phyloP scores from a whole-genome alignment of 2,888 invertebrate species.

The Lymantria dispar region DNA sequence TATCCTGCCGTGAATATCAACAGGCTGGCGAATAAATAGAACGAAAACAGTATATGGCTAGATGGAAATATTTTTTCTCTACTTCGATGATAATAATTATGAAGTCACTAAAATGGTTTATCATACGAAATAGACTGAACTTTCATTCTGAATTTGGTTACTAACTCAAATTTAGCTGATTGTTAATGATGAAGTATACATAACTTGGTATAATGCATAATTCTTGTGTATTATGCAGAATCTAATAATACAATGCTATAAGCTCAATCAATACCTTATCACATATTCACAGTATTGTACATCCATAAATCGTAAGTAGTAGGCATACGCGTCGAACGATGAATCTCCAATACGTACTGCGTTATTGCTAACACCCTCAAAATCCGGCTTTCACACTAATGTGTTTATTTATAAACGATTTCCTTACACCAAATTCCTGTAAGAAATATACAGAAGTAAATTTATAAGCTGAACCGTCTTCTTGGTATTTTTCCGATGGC shows the following conservation, averaged over 20 bases:
- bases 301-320: slow-evolving; percentile 18
- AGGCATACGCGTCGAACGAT: slow-evolving; percentile 23
- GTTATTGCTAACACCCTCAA: slow-evolving; percentile 50
- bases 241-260: background rate
- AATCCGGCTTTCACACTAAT: slow-evolving; percentile 71
- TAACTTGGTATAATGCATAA: background rate
- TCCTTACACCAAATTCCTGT: slow-evolving; percentile 32
- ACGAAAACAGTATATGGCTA: too few relatives aligned
- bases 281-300: slow-evolving; percentile 9
- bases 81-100: too few relatives aligned
- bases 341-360: slow-evolving; percentile 29
- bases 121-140: too few relatives aligned
- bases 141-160: too few relatives aligned
- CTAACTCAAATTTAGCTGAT: too few relatives aligned
- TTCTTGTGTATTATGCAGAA: background rate
- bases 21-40: too few relatives aligned
- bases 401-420: slow-evolving; percentile 63
- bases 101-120: too few relatives aligned
- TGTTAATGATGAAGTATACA: too few relatives aligned
- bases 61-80: too few relatives aligned
- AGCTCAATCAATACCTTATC: slow-evolving; percentile 7
- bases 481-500: too few relatives aligned
- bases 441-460: slow-evolving; percentile 26
- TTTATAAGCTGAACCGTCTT: slow-evolving; percentile 6
- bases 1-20: too few relatives aligned